Evolutionary conservation across 2,888 invertebrate genomes (phyloP).

Genomic region (Esperia sulphurella): DNA sequence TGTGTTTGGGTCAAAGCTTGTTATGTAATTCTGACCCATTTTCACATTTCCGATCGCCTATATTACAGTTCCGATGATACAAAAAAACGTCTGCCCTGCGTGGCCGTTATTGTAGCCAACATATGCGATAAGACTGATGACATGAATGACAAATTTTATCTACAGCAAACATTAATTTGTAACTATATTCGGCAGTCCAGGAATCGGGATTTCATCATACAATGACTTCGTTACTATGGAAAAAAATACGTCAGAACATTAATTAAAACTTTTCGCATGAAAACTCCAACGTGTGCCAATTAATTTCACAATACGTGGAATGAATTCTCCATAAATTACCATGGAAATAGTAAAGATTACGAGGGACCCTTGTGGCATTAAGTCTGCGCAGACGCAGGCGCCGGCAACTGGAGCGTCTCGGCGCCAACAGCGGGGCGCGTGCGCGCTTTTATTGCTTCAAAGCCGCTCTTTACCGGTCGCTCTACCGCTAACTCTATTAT

Average conservation of each 20-base stretch:
- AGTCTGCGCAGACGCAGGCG: constrained; percentile 34
- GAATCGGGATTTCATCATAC: too few relatives aligned
- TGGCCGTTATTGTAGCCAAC: too few relatives aligned
- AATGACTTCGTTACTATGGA: too few relatives aligned
- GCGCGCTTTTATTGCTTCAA: constrained; percentile 52
- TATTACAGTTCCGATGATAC: too few relatives aligned
- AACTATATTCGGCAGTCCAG: too few relatives aligned
- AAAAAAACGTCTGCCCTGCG: too few relatives aligned
- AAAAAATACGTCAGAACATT: background rate
- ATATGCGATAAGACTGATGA: too few relatives aligned
- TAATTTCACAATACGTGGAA: background rate
- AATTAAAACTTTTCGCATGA: constrained; percentile 1
- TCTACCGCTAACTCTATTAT: constrained; percentile 45
- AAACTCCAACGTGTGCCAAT: background rate
- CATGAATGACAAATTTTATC: too few relatives aligned
- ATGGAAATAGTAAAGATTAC: constrained; percentile 6
- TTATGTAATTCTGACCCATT: too few relatives aligned
- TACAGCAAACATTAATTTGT: too few relatives aligned
- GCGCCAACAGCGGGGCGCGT: constrained; percentile 52
- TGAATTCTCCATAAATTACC: constrained; percentile 6
- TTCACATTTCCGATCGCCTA: too few relatives aligned
- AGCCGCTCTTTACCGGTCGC: constrained; percentile 28
- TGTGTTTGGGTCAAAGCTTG: too few relatives aligned
- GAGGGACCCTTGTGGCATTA: constrained; percentile 8
- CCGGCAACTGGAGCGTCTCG: constrained; percentile 67